Percentiles rank a stretch among this genome's conserved stretches.
Conservation (phyloP, 2,888 invertebrate species). For the Rhopalosiphum nymphaeae region DNA sequence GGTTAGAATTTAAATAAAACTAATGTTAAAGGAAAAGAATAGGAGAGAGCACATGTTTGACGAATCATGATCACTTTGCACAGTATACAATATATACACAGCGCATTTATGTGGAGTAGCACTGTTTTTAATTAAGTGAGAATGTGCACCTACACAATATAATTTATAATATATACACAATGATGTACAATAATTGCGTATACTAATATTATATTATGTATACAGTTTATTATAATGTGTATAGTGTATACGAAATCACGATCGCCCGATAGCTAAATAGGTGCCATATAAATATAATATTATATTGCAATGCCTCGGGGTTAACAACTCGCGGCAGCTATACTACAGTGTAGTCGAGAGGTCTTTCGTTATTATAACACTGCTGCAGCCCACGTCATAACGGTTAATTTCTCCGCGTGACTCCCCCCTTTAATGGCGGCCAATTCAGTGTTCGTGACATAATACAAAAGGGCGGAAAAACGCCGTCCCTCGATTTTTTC, state of each 20-base stretch:
- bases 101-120: not conserved
- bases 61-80: not conserved
- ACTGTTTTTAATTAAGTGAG: not conserved
- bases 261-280: conserved; percentile 17
- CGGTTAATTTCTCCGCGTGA: conserved; percentile 63
- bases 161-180: not conserved
- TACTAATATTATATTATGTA: not conserved
- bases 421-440: conserved; percentile 64
- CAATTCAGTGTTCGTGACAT: conserved; percentile 64
- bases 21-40: not conserved
- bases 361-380: conserved; percentile 49
- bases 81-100: not conserved
- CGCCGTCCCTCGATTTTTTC: conserved; percentile 58
- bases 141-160: not conserved
- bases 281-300: not conserved
- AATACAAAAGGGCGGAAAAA: conserved; percentile 64
- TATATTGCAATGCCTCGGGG: conserved; percentile 35
- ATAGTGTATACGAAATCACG: not conserved
- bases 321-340: conserved; percentile 19
- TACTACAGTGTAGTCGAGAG: conserved; percentile 23
- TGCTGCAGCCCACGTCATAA: conserved; percentile 28
- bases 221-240: not conserved
- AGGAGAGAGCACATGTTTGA: too few species aligned
- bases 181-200: not conserved
- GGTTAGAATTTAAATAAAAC: too few species aligned